Percentiles rank a stretch among this genome's conserved stretches.
Evolutionary conservation across 1,140 invertebrate genomes (phyloP).

Genomic region (Hyposmocoma kahamanoa): DNA sequence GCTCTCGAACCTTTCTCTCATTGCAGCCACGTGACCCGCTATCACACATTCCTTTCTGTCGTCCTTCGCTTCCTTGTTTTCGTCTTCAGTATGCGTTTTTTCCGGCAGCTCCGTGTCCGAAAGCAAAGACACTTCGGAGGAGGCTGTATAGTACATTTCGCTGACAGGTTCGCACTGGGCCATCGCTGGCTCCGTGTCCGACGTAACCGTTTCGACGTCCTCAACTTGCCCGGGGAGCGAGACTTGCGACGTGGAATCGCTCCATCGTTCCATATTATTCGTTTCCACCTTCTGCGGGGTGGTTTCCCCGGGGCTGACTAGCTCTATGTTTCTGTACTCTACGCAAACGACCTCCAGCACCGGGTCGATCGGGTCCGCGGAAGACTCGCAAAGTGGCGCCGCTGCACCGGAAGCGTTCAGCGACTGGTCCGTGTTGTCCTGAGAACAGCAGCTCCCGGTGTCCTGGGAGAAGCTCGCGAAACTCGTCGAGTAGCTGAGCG

Average conservation of each 20-base stretch:
- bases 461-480: neutral
- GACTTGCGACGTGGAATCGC: slow-evolving; percentile 16
- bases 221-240: slow-evolving; percentile 9
- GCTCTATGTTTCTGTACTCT: slow-evolving; percentile 2
- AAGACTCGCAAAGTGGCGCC: too few species aligned
- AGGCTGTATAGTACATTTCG: slow-evolving; percentile 59
- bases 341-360: neutral
- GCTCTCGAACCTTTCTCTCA: slow-evolving; percentile 67
- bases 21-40: slow-evolving; percentile 69
- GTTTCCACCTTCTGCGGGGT: neutral
- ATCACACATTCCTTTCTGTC: slow-evolving; percentile 40
- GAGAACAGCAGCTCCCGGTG: neutral
- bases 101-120: slow-evolving; percentile 42
- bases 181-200: slow-evolving; percentile 15
- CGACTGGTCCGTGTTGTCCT: too few species aligned
- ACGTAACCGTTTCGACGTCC: slow-evolving; percentile 17
- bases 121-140: slow-evolving; percentile 44
- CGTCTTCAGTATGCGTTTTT: slow-evolving; percentile 20
- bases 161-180: slow-evolving; percentile 34
- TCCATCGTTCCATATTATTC: slow-evolving; percentile 31
- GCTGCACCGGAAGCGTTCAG: too few species aligned
- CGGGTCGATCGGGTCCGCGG: too few species aligned
- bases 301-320: slow-evolving; percentile 10
- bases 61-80: slow-evolving; percentile 23
- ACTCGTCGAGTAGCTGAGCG: neutral